Conservation (phyloP, 2,113 vertebrate species). For the Erinaceus europaeus region DNA sequence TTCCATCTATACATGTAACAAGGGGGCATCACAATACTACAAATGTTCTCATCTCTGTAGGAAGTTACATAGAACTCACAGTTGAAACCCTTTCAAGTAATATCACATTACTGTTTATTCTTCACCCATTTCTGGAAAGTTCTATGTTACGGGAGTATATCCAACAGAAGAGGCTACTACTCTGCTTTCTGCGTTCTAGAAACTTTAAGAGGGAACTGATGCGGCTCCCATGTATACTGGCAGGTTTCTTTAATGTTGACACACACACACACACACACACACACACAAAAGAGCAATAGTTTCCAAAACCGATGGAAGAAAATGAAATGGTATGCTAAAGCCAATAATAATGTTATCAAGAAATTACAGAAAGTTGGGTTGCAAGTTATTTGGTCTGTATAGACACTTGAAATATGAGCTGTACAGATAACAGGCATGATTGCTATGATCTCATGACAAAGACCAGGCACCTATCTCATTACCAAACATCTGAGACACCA, state of each 20-base stretch:
- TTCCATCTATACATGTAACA: no score
- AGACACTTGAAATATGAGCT: slow-evolving; percentile 8
- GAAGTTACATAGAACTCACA: neutral
- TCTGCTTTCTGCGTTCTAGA: neutral
- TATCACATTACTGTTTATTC: neutral
- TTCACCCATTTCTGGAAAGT: neutral
- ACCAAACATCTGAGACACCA: neutral
- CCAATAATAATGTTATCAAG: neutral
- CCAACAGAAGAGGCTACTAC: neutral
- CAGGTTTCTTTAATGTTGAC: neutral
- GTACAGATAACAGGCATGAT: neutral
- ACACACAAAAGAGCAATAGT: neutral
- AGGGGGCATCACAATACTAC: neutral
- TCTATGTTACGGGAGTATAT: neutral
- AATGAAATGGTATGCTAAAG: neutral
- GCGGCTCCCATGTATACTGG: neutral
- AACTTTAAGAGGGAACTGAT: neutral
- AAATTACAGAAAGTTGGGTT: neutral
- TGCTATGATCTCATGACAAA: neutral
- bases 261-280: no score
- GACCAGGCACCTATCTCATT: neutral
- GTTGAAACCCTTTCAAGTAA: neutral
- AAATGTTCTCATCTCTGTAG: neutral
- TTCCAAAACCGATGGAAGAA: neutral
- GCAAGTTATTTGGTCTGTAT: neutral